Base-by-base conservation (phyloP, 2,888 invertebrate genomes). In the Zaprionus bogoriensis region DNA sequence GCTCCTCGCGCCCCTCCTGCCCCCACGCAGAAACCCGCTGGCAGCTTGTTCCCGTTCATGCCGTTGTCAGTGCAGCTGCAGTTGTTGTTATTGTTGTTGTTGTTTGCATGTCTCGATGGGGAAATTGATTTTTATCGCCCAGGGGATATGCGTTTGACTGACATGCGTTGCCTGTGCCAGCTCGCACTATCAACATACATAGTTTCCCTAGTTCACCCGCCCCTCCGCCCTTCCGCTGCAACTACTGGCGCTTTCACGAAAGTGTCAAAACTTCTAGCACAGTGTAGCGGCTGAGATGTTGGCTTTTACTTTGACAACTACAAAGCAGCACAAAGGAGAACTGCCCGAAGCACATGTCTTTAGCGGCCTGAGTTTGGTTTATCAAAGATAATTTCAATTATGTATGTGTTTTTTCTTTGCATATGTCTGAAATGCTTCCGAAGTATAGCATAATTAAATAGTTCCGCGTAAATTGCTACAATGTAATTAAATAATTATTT, bases 91-190 rank as follows among this genome's bases (percentile, higher is more conserved):
- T 52, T 74, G 74, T 67, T 57, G 58, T 72, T 66, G 61, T 72
- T 66, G 67, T 63, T 74, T 74, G 74, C 64, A 42, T 76, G 64
- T 72, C 57, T 72, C 42, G 50, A 54, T 71, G 17, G 50, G 48
- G 55, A 80, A 80, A 80, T 80, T 80, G 86, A 80, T 80, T 80
- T 86, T 83, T 77, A 74, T 77, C 48, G 86, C 80, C 47, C 20
- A 66, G 61, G n/a, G n/a, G 72, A 60, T 27, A 60, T 69, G 73
- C 60, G 48, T 67, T 76, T 66, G 76, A 62, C 67, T 64, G 61
- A 48, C 74, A 41, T 22, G 44, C 41, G 47, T 38, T 42, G 39
- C 41, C 38, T 51, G n/a, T n/a, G n/a, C n/a, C n/a, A n/a, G n/a
- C n/a, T n/a, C n/a, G n/a, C n/a, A n/a, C n/a, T n/a, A n/a, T 51